Base-by-base conservation (phyloP, 2,797 vertebrate species). In the Phaenicophaeus curvirostris region DNA sequence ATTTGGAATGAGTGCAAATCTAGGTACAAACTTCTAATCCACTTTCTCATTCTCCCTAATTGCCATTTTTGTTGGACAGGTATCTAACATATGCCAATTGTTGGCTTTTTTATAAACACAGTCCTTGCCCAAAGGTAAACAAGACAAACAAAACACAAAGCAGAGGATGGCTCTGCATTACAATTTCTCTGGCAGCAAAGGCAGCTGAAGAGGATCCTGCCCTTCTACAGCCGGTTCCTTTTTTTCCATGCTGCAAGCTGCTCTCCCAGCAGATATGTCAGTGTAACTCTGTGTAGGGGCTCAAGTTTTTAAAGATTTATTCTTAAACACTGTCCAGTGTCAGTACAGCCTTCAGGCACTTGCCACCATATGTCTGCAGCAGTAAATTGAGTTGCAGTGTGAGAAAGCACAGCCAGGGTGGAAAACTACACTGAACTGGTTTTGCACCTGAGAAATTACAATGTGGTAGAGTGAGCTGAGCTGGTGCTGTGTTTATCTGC, bases 61-160 rank as follows among this genome's bases (percentile, higher is more conserved):
- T 84, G 69, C 33, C 54, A 39, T 72, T 93, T 93, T 75, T 86
- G 54, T 16, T 88, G 69, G 68, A 78, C 3, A 1, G 2, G 0
- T 53, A 55, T 58, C 76, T 75, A 88, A 90, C 85, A 53, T 59
- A 50, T 50, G 87, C 83, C 96, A 88, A 33, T 86, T 90, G 86
- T 51, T 75, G 76, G 62, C 20, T 81, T 78, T 87, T 91, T 90
- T 73, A 72, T 51, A 86, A 93, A 73, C 76, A 76, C 19, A 24
- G 37, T 24, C 66, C 66, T 93, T 83, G 80, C 93, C 89, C 83
- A 94, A 76, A 96, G 91, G 90, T 95, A 96, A 94, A 73, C 83
- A 81, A 75, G 48, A 13, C 37, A 72, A 66, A 78, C 4, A 6
- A 54, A 84, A 58, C 54, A 24, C 30, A 37, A 84, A 51, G 91